phyloP scores from a whole-genome alignment of 2,113 vertebrate species.

The Cinclus cinclus region DNA sequence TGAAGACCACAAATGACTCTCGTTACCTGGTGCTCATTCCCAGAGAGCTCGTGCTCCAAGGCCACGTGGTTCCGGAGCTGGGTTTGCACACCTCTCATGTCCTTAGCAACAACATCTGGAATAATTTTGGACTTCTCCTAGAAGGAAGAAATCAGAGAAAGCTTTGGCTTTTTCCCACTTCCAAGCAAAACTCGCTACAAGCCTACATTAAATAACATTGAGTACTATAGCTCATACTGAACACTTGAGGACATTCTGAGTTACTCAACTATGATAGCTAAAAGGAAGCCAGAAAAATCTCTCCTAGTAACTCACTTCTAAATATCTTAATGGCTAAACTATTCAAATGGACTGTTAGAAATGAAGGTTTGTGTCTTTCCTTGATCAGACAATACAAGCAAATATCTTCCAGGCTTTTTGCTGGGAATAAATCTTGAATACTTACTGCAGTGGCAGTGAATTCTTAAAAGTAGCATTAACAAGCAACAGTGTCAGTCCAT shows the following conservation, averaged over 20 bases:
- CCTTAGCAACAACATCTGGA: conserved; percentile 81
- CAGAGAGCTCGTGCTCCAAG: conserved; percentile 78
- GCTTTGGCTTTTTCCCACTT: not conserved
- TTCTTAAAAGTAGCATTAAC: not conserved
- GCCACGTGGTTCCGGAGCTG: conserved; percentile 84
- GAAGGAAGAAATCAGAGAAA: not conserved
- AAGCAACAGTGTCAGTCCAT: not conserved
- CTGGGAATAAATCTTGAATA: not conserved
- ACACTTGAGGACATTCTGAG: not conserved
- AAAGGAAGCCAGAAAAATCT: not conserved
- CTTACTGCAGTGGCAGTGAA: not conserved
- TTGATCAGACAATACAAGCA: not conserved
- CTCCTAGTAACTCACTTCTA: not conserved
- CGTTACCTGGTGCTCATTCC: conserved; percentile 80
- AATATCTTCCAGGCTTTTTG: not conserved
- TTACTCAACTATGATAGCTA: not conserved
- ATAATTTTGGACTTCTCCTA: conserved; percentile 85
- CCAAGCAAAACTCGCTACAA: not conserved
- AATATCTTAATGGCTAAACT: not conserved
- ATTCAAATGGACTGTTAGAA: not conserved
- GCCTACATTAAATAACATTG: not conserved
- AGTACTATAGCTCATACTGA: not conserved
- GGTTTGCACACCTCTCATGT: conserved; percentile 77
- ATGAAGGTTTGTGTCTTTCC: not conserved
- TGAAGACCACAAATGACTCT: not conserved